Evolutionary conservation across 2,888 invertebrate species (phyloP), one percentile per base, ranked within the genome.

Genomic region (Chromoteleia sp.): DNA sequence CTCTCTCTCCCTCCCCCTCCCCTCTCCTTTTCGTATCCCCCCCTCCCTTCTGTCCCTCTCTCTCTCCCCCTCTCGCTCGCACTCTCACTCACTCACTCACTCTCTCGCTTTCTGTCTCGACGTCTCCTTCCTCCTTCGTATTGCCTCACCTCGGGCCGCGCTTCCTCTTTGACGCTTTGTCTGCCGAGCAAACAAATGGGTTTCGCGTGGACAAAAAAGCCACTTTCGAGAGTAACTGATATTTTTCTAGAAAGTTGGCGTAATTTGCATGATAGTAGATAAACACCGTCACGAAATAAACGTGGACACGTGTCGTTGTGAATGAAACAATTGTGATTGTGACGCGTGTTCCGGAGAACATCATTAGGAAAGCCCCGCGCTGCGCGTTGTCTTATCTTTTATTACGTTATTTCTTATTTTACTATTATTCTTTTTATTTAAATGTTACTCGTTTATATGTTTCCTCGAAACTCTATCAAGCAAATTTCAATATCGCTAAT

Each of bases 191-290:
- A 67, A 70, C 67, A 43, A 39, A 54, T 30, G 12, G 15, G 33
- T 56, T 45, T 30, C 45, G 29, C 45, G 36, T 33, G 36, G 48
- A 58, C 54, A 43, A 43, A 43, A 68, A 54, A 45, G 67, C 17
- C 43, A 21, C 45, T 68, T 43, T 56, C 43, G 10, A 56, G 45
- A 17, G 52, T 12, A 54, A 54, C 43, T 19, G 41, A 54, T 54
- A 43, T 14, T 68, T 56, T 43, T 43, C 68, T 14, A 14, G 45
- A 56, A 56, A 45, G 41, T 56, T 25, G 19, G 56, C 45, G 45
- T 45, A 56, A 68, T 56, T 68, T 56, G 56, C 54, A 56, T 68
- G 68, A 68, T 33, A 54, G 54, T 33, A 54, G 54, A 56, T 54
- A 68, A 67, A 67, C 10, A 33, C 12, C 19, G 63, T 33, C 14